Evolutionary conservation across 2,797 vertebrate species (phyloP), one percentile per base, ranked within the genome.

Genomic region (Urocyon cinereoargenteus): DNA sequence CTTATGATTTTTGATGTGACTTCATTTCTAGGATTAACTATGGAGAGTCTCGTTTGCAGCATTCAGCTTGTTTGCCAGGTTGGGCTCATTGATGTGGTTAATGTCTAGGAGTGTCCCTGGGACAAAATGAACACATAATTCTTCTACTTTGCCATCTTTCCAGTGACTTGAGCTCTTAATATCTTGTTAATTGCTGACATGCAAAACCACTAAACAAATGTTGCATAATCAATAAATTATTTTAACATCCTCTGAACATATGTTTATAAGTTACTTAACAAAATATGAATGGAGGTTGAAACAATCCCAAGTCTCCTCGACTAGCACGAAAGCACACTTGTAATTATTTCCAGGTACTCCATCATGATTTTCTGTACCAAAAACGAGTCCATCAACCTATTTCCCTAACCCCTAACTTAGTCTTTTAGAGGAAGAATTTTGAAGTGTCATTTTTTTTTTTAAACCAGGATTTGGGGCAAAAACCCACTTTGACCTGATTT

Each of bases 171-270:
- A 36, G 89, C 64, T 90, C 57, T 96, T 95, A 96, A 95, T 94
- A 64, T 85, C 92, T 92, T n/a, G n/a, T 72, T 92, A 96, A 95
- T 91, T 96, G 66, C n/a, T 95, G 73, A 82, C 77, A 91, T 78
- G n/a, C 28, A 95, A 92, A 97, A 91, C 36, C 55, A 96, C 72
- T 97, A 90, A 96, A 88, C 49, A 93, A 94, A 97, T 92, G 82
- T 95, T 96, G n/a, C 86, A 87, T 34, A 94, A 92, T 86, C 36
- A 94, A 94, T 96, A 97, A 78, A 93, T 95, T 94, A 91, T 91
- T 78, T 96, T 22, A 97, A 78, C 11, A 97, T 95, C 34, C 73
- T 87, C 59, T 88, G 10, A 96, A 93, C 78, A 92, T 85, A 85
- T 94, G 82, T 95, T 96, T 91, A 92, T 22, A 87, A 96, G 36